phyloP scores from a whole-genome alignment of 2,113 vertebrate species.

The Micromys minutus region DNA sequence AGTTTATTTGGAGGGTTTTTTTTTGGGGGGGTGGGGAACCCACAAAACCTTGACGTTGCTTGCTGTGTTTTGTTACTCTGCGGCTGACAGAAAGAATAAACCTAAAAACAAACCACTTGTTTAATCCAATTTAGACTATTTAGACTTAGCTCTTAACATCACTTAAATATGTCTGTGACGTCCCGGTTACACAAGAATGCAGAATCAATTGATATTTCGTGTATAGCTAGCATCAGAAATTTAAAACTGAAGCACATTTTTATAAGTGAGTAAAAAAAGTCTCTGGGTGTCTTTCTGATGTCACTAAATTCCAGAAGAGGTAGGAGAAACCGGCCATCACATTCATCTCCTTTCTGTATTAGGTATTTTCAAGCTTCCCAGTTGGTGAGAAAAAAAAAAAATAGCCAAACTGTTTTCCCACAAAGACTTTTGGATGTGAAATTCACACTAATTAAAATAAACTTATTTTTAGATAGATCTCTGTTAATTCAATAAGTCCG shows the following conservation, averaged over 20 bases:
- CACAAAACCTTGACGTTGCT: not conserved
- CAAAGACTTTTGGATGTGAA: slow-evolving; percentile 20
- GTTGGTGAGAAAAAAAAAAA: not conserved
- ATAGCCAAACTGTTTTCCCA: not conserved
- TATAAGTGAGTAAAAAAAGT: not conserved
- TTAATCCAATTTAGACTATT: not conserved
- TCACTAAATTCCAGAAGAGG: not conserved
- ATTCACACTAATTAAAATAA: slow-evolving; percentile 28
- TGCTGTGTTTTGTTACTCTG: not conserved
- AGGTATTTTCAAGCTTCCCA: slow-evolving; percentile 38
- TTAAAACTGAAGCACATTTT: not conserved
- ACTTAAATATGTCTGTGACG: not conserved
- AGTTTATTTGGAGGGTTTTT: not conserved
- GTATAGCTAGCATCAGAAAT: not conserved
- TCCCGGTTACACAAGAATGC: not conserved
- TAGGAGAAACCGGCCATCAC: not conserved
- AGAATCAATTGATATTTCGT: not conserved
- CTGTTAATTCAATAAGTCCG: not conserved
- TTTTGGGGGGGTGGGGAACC: not conserved
- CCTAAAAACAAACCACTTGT: not conserved
- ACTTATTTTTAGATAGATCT: not conserved
- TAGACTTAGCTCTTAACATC: not conserved
- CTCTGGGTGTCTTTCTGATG: not conserved
- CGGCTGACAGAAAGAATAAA: not conserved
- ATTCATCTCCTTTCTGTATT: not conserved